Conservation (phyloP, 2,113 vertebrate genomes). For the Sigmodon hispidus region DNA sequence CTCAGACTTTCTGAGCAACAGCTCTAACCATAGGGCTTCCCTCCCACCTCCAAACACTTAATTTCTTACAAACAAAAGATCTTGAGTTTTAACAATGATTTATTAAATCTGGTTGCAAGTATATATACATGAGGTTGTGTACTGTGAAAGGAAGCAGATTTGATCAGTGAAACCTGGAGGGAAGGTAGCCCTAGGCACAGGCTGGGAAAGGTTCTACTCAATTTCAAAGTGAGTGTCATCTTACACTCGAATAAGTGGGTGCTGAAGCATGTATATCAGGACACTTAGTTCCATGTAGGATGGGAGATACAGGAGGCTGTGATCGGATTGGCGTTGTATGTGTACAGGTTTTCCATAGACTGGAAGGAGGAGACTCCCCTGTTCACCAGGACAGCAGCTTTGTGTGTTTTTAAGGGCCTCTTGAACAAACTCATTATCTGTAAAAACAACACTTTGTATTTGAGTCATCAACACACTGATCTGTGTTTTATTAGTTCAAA, state of each 20-base stretch:
- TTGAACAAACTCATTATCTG: neutral
- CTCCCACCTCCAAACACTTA: neutral
- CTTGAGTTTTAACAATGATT: neutral
- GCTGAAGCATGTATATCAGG: neutral
- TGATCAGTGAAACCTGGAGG: neutral
- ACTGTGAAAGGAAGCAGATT: conserved; percentile 19
- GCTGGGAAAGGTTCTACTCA: neutral
- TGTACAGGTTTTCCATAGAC: neutral
- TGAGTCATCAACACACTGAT: neutral
- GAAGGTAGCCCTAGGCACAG: neutral
- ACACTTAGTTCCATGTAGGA: neutral
- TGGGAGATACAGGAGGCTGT: neutral
- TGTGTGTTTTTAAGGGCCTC: neutral
- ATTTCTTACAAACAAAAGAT: conserved; percentile 2
- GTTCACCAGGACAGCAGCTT: neutral
- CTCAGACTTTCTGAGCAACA: too few relatives aligned
- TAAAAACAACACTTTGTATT: neutral
- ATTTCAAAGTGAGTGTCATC: too few relatives aligned
- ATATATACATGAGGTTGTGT: neutral
- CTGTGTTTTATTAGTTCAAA: neutral
- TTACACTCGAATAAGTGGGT: too few relatives aligned
- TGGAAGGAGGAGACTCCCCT: neutral
- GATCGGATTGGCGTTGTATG: neutral
- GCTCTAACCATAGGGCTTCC: neutral
- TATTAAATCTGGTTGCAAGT: neutral